Conservation (phyloP, 2,113 vertebrate genomes). For the Phocoena sinus region DNA sequence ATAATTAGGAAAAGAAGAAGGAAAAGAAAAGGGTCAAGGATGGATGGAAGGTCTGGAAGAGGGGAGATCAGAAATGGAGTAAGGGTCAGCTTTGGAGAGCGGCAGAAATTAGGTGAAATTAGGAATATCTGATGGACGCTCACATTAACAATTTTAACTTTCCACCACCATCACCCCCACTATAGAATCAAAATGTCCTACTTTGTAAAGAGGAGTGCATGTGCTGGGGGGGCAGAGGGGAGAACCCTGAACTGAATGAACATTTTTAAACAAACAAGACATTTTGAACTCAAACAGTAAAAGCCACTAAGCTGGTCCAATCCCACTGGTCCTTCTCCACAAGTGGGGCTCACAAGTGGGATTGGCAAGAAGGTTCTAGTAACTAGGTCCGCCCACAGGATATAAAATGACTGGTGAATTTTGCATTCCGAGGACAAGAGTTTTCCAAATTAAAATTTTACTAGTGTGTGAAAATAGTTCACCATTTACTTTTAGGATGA, state of each 20-base stretch:
- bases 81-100: neutral
- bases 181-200: neutral
- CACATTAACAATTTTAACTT: neutral
- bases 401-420: neutral
- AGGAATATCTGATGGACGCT: neutral
- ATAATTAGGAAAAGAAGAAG: neutral
- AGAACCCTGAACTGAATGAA: neutral
- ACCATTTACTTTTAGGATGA: conserved; percentile 45
- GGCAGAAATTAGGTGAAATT: neutral
- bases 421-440: conserved; percentile 16
- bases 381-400: neutral
- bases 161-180: neutral
- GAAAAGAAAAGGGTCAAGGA: neutral
- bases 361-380: neutral
- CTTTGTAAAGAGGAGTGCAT: neutral
- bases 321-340: neutral
- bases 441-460: conserved; percentile 57
- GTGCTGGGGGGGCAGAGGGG: no score
- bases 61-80: neutral
- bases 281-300: conserved; percentile 9
- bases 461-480: conserved; percentile 53
- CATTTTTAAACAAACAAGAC: neutral
- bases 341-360: neutral
- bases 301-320: neutral
- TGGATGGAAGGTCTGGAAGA: neutral